Base-by-base conservation (phyloP, 1,140 invertebrate species). In the Drosophila gunungcola region DNA sequence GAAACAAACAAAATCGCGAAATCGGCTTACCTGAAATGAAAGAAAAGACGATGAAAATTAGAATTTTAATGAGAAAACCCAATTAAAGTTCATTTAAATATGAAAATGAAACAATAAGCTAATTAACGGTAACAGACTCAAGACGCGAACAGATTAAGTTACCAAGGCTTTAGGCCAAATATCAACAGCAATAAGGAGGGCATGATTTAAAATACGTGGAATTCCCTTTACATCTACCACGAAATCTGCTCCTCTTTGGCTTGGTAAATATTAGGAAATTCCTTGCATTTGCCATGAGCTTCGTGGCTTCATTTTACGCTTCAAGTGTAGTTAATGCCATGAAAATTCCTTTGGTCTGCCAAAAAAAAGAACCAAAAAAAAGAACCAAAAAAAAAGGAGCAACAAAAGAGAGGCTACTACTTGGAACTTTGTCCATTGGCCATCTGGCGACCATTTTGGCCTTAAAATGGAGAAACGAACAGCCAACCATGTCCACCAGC, bases 21-120 rank as follows among this genome's bases (percentile, higher is more conserved):
- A 88, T 73, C 84, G 72, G 84, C 84, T 89, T 89, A 89, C 84
- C 84, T 89, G 80, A 16, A 89, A 90, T n/a, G 60, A 83, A 56
- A 75, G 45, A 67, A 68, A 61, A 55, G 29, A 48, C 16, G 56
- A 69, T 32, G 51, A 27, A 49, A 52, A 80, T 78, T 80, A 78
- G 70, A 73, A 77, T 70, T 53, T 73, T 69, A 64, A 82, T 82
- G 58, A 46, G 25, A 36, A 63, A 73, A 79, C 52, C 84, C 62
- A 88, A 89, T 88, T 89, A 76, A 67, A 55, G 58, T 53, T 69
- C 13, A 67, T 82, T 81, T 75, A 67, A 88, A 80, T 89, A 72
- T 78, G 58, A 39, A 67, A 73, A 77, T 61, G 62, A 65, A 51
- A 52, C 49, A 78, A 41, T 29, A 52, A 45, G 62, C 80, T 82